Percentiles rank a stretch among this genome's conserved stretches.
These are phyloP conservation scores for Pardosa pseudoannulata DNA, from an alignment of 2,888 invertebrate genomes.

Conservation along the genomic window DNA sequence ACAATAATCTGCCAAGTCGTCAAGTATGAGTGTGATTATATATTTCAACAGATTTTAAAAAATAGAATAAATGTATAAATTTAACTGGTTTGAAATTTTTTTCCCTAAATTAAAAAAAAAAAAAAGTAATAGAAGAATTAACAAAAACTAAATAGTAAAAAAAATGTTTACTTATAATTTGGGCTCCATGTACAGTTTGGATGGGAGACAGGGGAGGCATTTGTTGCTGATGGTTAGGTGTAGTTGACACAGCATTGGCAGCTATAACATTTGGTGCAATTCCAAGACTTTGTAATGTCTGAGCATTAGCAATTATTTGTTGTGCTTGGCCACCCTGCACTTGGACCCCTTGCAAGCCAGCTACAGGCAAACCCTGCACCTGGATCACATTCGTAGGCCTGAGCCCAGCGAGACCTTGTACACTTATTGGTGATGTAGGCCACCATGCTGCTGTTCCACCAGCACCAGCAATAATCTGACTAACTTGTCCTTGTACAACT, in stretches of 20 bases:
- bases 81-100: too few species aligned
- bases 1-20: too few species aligned
- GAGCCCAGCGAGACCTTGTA: slow-evolving; percentile 73
- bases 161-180: slow-evolving; percentile 72
- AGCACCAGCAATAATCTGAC: slow-evolving; percentile 72
- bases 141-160: too few species aligned
- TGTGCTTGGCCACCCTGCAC: slow-evolving; percentile 74
- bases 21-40: too few species aligned
- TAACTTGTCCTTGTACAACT: slow-evolving; percentile 73
- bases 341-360: slow-evolving; percentile 74
- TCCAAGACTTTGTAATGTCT: slow-evolving; percentile 73
- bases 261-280: slow-evolving; percentile 82
- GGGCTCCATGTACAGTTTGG: slow-evolving; percentile 74
- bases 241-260: slow-evolving; percentile 81
- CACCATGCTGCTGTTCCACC: slow-evolving; percentile 72
- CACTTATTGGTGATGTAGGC: slow-evolving; percentile 73
- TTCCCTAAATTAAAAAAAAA: too few species aligned
- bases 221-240: slow-evolving; percentile 78
- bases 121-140: too few species aligned
- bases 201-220: slow-evolving; percentile 73
- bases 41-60: too few species aligned
- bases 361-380: slow-evolving; percentile 69
- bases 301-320: slow-evolving; percentile 71
- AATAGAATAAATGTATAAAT: too few species aligned
- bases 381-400: slow-evolving; percentile 74